Percentiles rank a stretch among this genome's conserved stretches.
Evolutionary conservation across 2,113 vertebrate species (phyloP).

Genomic region (Alethe castanea): DNA sequence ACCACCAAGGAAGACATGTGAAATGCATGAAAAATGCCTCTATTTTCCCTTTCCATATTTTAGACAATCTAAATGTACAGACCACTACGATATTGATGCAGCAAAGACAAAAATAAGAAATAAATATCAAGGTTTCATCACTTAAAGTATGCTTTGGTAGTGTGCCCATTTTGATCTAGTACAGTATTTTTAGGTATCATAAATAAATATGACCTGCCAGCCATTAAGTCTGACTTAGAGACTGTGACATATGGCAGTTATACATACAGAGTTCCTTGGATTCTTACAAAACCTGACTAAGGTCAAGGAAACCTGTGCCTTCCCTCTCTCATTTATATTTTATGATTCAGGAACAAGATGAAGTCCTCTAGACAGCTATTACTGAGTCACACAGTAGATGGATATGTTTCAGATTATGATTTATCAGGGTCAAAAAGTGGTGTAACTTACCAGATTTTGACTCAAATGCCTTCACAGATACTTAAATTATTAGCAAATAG

Average conservation of each 20-base stretch:
- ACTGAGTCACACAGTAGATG: background rate
- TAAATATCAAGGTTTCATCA: background rate
- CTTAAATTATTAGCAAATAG: background rate
- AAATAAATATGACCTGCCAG: background rate
- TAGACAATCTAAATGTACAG: background rate
- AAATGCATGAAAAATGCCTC: background rate
- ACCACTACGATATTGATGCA: background rate
- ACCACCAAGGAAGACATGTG: background rate
- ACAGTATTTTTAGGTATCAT: background rate
- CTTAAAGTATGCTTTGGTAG: background rate
- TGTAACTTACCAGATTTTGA: background rate
- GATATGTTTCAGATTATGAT: background rate
- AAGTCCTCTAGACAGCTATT: background rate
- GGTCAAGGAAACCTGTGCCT: background rate
- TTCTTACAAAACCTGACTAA: background rate
- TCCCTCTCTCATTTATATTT: background rate
- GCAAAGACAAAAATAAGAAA: background rate
- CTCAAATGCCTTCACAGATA: background rate
- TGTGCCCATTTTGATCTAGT: background rate
- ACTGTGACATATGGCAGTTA: background rate
- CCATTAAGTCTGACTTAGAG: background rate
- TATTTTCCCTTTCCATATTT: background rate
- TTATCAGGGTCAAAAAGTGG: background rate
- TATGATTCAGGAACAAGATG: background rate
- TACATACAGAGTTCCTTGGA: background rate